Conservation (phyloP, 2,113 vertebrate species). For the Stercorarius parasiticus region DNA sequence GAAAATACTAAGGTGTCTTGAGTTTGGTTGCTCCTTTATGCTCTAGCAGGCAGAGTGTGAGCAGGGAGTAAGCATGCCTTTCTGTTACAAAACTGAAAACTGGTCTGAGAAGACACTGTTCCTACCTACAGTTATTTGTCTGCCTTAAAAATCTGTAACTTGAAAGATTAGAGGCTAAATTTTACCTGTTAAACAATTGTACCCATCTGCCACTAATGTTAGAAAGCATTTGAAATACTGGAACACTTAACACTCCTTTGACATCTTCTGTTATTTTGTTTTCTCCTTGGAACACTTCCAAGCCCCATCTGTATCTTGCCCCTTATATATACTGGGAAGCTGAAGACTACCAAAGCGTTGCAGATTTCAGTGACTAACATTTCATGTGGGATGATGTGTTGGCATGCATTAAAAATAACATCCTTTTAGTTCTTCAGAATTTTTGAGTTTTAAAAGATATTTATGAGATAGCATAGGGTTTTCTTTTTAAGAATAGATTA, state of each 20-base stretch:
- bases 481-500: not conserved
- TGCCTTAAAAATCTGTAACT: not conserved
- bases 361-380: conserved; percentile 23
- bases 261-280: not conserved
- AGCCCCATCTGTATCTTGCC: conserved; percentile 2
- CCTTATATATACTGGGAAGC: not conserved
- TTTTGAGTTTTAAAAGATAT: not conserved
- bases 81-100: not conserved
- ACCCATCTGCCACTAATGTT: not conserved
- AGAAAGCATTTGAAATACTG: not conserved
- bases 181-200: not conserved
- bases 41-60: not conserved
- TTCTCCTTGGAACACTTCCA: not conserved
- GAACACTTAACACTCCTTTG: not conserved
- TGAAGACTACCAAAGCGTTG: not conserved
- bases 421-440: conserved; percentile 2
- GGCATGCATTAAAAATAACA: conserved; percentile 44
- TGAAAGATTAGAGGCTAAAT: not conserved
- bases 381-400: conserved; percentile 38
- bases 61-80: not conserved
- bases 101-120: not conserved
- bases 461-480: not conserved
- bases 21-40: not conserved
- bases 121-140: not conserved
- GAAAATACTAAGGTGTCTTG: not conserved